These are phyloP conservation scores for Pissodes strobi DNA, from an alignment of 1,140 invertebrate species.

Conservation along the genomic window DNA sequence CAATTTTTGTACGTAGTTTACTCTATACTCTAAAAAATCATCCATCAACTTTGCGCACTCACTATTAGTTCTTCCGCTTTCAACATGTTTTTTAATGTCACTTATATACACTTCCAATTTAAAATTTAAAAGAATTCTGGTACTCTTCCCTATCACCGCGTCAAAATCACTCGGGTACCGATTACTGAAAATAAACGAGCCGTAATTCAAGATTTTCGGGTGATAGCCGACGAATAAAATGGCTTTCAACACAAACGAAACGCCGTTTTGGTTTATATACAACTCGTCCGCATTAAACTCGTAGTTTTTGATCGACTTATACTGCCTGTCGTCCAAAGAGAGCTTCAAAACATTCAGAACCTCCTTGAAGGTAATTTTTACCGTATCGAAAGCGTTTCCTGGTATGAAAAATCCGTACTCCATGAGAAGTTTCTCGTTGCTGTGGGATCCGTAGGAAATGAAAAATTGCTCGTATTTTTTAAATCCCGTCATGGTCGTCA, in stretches of 20 bases:
- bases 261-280: constrained; percentile 52
- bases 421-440: constrained; percentile 68
- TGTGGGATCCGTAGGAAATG: constrained; percentile 75
- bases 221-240: constrained; percentile 54
- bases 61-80: too few relatives aligned
- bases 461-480: constrained; percentile 68
- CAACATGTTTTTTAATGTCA: constrained; percentile 17
- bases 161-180: constrained; percentile 39
- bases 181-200: constrained; percentile 41
- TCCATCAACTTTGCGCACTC: too few relatives aligned
- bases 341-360: constrained; percentile 54
- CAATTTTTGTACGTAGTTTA: constrained; percentile 10
- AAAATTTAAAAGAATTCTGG: constrained; percentile 32
- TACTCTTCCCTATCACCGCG: background rate
- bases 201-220: constrained; percentile 33
- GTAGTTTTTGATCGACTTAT: constrained; percentile 60
- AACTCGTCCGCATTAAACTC: constrained; percentile 57
- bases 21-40: constrained; percentile 37
- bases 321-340: constrained; percentile 50
- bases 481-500: constrained; percentile 58
- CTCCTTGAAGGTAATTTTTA: constrained; percentile 59
- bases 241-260: constrained; percentile 57
- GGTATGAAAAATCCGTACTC: constrained; percentile 78
- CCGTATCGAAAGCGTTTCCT: constrained; percentile 65
- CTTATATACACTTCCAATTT: constrained; percentile 24